Base-by-base conservation (phyloP, 2,797 vertebrate genomes). In the Antrozous pallidus region DNA sequence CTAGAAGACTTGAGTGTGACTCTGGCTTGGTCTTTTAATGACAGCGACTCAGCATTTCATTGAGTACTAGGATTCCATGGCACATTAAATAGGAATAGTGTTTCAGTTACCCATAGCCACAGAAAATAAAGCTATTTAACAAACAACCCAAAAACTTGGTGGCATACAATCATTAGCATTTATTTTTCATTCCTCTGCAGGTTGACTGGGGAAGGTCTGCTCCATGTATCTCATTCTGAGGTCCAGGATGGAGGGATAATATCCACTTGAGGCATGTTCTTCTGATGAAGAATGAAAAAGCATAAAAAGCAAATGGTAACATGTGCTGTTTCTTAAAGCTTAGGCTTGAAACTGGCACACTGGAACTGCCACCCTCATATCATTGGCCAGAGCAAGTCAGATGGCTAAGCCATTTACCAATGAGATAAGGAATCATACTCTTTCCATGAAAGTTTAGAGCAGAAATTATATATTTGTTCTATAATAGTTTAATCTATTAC, bases 211-310 rank as follows among this genome's bases (percentile, higher is more conserved):
- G 10, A 13, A 20, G 58, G 22, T 71, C 77, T 94, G 26, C 14
- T 88, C 20, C 33, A 5, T 16, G 49, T 45, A 3, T 85, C 63
- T 84, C 38, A 31, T 82, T 94, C 85, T 70, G 54, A 67, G 70
- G 36, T 38, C 47, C 71, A 56, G 10, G 7, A 70, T 67, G 8
- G 73, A 58, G 14, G 4, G 8, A 5, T 1, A 73, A 22, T 22
- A 77, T 56, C 0, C 3, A 38, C 49, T 31, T 1, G 3, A 20
- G 42, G 7, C 20, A 4, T 63, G 18, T 24, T 86, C 36, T 58
- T 93, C 79, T 95, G 36, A 45, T 6, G 20, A 38, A 93, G 22
- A 20, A 49, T 69, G 33, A 45, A 83, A 93, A 95, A 88, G 24
- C 47, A 78, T 42, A 49, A 83, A 90, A 51, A 33, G 17, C 14